Conservation (phyloP, 2,797 vertebrate species). For the Gorsachius magnificus region DNA sequence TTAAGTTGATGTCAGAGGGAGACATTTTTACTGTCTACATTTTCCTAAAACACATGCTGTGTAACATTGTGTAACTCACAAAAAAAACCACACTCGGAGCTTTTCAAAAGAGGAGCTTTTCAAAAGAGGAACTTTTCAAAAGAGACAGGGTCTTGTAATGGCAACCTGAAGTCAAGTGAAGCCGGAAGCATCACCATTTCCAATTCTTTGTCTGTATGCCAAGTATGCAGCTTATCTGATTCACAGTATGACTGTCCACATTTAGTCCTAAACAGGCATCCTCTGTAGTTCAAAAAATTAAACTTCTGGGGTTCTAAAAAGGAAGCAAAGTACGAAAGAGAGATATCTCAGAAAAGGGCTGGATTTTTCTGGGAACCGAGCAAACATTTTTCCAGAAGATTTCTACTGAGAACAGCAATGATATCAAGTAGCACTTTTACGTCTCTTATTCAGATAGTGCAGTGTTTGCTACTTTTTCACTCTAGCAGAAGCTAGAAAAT, state of each 20-base stretch:
- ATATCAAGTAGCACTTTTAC: neutral
- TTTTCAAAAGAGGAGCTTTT: conserved; percentile 7
- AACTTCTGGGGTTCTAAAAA: conserved; percentile 4
- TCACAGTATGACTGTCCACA: conserved; percentile 42
- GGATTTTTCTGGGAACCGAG: neutral
- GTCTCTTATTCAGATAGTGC: neutral
- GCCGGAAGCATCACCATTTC: neutral
- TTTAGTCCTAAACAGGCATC: conserved; percentile 39
- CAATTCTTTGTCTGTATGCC: conserved; percentile 34
- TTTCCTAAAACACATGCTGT: neutral
- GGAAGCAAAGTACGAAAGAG: neutral
- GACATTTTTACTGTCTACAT: neutral
- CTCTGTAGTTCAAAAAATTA: conserved; percentile 37
- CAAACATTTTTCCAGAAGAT: neutral
- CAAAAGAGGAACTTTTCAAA: neutral
- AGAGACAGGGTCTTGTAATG: neutral
- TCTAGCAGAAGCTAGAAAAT: neutral
- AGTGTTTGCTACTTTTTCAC: neutral
- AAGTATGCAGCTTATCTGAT: conserved; percentile 61
- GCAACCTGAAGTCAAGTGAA: conserved; percentile 11
- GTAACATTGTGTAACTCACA: neutral
- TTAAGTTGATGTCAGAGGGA: neutral
- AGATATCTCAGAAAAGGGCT: neutral
- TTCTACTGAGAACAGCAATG: neutral
- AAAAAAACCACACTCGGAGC: neutral